phyloP scores from a whole-genome alignment of 1,140 invertebrate species.

The Tetraneura akinire region DNA sequence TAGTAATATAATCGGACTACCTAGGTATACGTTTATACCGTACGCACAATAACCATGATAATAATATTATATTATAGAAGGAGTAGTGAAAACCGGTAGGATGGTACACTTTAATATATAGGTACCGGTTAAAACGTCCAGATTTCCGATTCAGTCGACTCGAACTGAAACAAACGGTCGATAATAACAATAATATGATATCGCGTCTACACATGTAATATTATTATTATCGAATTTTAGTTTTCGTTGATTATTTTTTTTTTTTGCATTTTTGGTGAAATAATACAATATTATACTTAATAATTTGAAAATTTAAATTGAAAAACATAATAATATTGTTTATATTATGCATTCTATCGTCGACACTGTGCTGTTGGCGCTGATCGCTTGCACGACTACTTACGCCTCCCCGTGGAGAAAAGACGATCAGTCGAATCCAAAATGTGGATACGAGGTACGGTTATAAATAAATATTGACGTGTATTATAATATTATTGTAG shows the following conservation, averaged over 20 bases:
- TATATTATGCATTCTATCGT: not conserved
- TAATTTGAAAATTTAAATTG: no score
- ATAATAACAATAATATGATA: not conserved
- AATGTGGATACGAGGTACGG: constrained; percentile 35
- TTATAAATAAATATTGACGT: not conserved
- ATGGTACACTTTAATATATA: not conserved
- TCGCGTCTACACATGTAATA: not conserved
- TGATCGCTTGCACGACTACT: not conserved
- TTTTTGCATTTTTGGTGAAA: no score
- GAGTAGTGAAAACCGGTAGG: not conserved
- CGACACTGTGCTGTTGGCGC: not conserved
- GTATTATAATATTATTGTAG: no score
- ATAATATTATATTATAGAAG: no score
- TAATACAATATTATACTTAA: no score
- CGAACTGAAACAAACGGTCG: not conserved
- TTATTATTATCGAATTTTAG: not conserved
- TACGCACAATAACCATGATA: no score
- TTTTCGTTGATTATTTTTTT: no score
- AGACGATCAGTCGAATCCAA: not conserved
- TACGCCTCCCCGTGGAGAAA: not conserved
- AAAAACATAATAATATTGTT: no score
- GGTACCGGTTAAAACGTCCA: constrained; percentile 16
- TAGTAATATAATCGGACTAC: not conserved
- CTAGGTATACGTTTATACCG: not conserved
- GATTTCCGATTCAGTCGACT: constrained; percentile 13